phyloP scores from a whole-genome alignment of 2,113 vertebrate genomes.

The Eudyptes chrysolophus region DNA sequence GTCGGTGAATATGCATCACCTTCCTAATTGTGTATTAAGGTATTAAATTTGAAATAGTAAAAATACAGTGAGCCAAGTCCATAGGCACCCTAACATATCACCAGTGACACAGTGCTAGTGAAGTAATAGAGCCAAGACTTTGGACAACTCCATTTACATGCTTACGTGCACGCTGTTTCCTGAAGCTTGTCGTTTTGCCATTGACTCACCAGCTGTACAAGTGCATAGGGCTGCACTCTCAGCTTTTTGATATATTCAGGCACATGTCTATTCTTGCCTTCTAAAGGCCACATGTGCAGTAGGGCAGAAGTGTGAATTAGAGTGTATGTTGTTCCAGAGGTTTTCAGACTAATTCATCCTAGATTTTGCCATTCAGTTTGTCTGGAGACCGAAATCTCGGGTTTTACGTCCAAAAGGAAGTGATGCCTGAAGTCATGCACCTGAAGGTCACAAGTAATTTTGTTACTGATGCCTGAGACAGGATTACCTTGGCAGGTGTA shows the following conservation, averaged over 20 bases:
- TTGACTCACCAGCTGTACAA: conserved; percentile 1
- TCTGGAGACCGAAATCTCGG: not conserved
- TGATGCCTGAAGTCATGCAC: not conserved
- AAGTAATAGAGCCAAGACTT: not conserved
- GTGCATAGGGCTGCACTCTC: not conserved
- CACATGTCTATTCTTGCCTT: not conserved
- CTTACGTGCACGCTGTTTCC: not conserved
- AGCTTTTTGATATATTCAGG: not conserved
- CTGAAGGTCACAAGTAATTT: not conserved
- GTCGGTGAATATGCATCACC: not conserved
- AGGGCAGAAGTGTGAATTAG: not conserved
- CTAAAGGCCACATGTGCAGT: not conserved
- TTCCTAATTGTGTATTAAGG: not conserved
- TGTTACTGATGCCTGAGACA: not conserved
- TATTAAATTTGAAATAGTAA: not conserved
- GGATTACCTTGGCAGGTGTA: not conserved
- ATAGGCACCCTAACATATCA: not conserved
- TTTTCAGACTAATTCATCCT: not conserved
- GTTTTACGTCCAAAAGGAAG: not conserved
- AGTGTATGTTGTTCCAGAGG: not conserved
- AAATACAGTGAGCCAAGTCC: not conserved
- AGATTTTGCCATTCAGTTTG: not conserved
- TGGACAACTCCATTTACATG: not conserved
- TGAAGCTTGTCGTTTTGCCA: not conserved
- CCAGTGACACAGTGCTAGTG: not conserved